A percentile compares a stretch with the other conserved stretches of the same genome.
phyloP scores from a whole-genome alignment of 1,140 invertebrate genomes.

The Mycetomoellerius zeteki region DNA sequence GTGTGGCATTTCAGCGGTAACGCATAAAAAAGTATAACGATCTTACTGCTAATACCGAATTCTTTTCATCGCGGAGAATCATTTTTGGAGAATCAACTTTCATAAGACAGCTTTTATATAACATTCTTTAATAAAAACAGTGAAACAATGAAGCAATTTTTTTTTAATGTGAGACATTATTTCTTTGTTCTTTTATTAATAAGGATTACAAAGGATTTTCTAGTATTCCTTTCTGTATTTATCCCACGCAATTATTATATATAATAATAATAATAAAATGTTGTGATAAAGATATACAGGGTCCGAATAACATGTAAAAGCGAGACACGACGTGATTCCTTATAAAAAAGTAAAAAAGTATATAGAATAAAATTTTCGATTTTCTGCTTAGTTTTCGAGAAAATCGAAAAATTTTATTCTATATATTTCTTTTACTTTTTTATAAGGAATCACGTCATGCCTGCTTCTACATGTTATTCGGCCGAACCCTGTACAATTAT shows the following conservation, averaged over 20 bases:
- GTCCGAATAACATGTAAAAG: too few relatives aligned
- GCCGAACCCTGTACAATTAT: neutral
- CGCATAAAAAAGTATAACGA: neutral
- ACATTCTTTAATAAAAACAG: neutral
- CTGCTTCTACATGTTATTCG: too few relatives aligned
- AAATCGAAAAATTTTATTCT: too few relatives aligned
- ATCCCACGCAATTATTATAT: neutral
- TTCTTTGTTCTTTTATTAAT: conserved; percentile 1
- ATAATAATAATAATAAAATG: neutral
- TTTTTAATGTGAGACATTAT: neutral
- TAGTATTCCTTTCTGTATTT: neutral
- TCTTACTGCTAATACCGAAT: neutral
- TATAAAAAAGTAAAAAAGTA: too few relatives aligned
- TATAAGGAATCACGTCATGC: too few relatives aligned
- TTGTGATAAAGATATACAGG: neutral
- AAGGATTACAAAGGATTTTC: neutral
- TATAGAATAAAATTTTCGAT: too few relatives aligned
- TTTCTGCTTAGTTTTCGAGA: too few relatives aligned
- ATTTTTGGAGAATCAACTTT: neutral
- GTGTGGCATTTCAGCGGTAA: neutral
- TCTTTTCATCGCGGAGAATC: neutral
- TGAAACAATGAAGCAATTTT: conserved; percentile 1
- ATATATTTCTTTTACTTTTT: too few relatives aligned
- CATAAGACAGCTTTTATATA: neutral
- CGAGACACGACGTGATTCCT: too few relatives aligned